A percentile compares a stretch with the other conserved stretches of the same genome.
Conservation (phyloP, 2,113 vertebrate species). For the Solea solea region DNA sequence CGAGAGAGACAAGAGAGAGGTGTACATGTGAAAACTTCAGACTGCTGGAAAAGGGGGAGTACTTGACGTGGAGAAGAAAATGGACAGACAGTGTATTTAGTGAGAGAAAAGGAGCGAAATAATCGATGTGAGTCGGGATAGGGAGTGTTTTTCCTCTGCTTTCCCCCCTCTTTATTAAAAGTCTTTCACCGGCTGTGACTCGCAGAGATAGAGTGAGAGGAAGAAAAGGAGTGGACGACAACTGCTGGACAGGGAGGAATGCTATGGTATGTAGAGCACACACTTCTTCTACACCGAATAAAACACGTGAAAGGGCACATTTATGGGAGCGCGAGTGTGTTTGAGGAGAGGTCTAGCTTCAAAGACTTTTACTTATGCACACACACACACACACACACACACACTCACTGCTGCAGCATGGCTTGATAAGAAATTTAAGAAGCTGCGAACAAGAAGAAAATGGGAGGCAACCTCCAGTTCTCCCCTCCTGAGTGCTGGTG, state of each 20-base stretch:
- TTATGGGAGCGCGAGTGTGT: slow-evolving; percentile 1
- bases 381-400: neutral
- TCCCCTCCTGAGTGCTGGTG: slow-evolving; percentile 30
- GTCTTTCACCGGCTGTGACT: slow-evolving; percentile 68
- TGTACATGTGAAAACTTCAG: slow-evolving; percentile 74
- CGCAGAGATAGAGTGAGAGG: slow-evolving; percentile 41
- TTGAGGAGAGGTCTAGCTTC: neutral
- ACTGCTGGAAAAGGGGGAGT: slow-evolving; percentile 42
- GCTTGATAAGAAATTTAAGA: slow-evolving; percentile 8
- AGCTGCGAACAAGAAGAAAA: slow-evolving; percentile 55
- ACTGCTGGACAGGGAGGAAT: slow-evolving; percentile 63
- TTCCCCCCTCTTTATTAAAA: slow-evolving; percentile 33
- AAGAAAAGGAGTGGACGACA: slow-evolving; percentile 66
- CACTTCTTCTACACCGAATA: slow-evolving; percentile 38
- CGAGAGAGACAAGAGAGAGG: slow-evolving; percentile 36
- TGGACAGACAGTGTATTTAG: slow-evolving; percentile 43
- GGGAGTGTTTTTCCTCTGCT: slow-evolving; percentile 60
- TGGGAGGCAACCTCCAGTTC: slow-evolving; percentile 60
- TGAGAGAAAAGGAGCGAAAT: slow-evolving; percentile 23
- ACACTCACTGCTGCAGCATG: slow-evolving; percentile 1
- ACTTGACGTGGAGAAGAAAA: slow-evolving; percentile 35
- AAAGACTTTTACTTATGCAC: slow-evolving; percentile 31
- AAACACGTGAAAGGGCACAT: neutral
- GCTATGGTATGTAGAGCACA: slow-evolving; percentile 78
- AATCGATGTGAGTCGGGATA: slow-evolving; percentile 55